These are phyloP conservation scores for Ascaphus truei DNA, from an alignment of 2,113 vertebrate species.

Conservation along the genomic window DNA sequence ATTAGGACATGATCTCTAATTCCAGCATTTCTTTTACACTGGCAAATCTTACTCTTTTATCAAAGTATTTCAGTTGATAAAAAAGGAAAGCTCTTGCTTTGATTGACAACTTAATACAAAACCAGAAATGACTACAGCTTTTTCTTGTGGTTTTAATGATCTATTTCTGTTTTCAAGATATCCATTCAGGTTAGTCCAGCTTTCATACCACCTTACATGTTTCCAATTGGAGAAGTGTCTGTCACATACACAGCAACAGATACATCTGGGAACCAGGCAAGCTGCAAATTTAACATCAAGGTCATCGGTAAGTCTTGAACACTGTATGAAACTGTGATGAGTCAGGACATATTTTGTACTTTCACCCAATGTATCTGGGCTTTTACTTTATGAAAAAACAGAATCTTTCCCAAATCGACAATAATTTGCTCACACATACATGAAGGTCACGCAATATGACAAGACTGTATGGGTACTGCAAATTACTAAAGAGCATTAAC, in stretches of 20 bases:
- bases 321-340: too few relatives aligned
- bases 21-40: too few relatives aligned
- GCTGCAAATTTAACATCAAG: conserved; percentile 84
- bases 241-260: conserved; percentile 82
- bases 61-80: too few relatives aligned
- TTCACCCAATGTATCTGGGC: not conserved
- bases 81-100: too few relatives aligned
- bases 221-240: conserved; percentile 80
- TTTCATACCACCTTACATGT: conserved; percentile 80
- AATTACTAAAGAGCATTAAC: conserved; percentile 2
- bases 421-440: not conserved
- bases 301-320: conserved; percentile 78
- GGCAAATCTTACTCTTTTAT: too few relatives aligned
- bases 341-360: not conserved
- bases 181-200: conserved; percentile 79
- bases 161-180: conserved; percentile 64
- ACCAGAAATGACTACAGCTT: not conserved
- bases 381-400: too few relatives aligned
- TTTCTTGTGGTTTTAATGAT: not conserved
- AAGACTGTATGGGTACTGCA: not conserved
- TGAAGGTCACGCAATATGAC: not conserved
- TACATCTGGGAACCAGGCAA: conserved; percentile 78
- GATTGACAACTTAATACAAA: too few relatives aligned
- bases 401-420: too few relatives aligned
- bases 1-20: too few relatives aligned